A percentile compares a stretch with the other conserved stretches of the same genome.
phyloP scores from a whole-genome alignment of 2,113 vertebrate species.

The Hirundichthys speculiger region DNA sequence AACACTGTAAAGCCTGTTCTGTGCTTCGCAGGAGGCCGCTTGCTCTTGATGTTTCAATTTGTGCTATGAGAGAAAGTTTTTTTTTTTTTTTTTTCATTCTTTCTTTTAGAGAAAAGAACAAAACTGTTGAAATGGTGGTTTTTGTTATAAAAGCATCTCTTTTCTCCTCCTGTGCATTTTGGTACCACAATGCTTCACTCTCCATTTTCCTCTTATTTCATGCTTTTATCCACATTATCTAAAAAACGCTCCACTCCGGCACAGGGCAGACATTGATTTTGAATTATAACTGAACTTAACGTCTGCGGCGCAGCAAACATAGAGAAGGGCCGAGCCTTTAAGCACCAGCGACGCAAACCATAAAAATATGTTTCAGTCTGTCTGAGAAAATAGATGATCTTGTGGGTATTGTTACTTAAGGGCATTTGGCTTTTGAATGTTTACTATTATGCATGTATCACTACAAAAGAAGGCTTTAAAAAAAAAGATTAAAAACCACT shows the following conservation, averaged over 20 bases:
- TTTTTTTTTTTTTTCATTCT: slow-evolving; percentile 25
- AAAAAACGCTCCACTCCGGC: slow-evolving; percentile 5
- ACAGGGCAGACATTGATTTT: slow-evolving; percentile 6
- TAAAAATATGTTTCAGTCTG: neutral
- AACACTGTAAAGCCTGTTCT: slow-evolving; percentile 10
- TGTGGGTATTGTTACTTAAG: slow-evolving; percentile 7
- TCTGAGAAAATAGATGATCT: neutral
- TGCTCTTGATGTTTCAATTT: slow-evolving; percentile 59
- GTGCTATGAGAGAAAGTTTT: slow-evolving; percentile 35
- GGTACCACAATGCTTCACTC: neutral
- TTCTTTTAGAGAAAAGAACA: slow-evolving; percentile 30
- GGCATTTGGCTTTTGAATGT: neutral
- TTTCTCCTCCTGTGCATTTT: slow-evolving; percentile 3
- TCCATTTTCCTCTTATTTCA: neutral
- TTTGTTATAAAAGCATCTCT: slow-evolving; percentile 10
- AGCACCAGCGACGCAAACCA: neutral
- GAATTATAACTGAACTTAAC: slow-evolving; percentile 4
- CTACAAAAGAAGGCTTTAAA: neutral
- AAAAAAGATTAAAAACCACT: no score
- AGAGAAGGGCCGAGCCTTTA: neutral
- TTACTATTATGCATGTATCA: neutral
- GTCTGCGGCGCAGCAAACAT: no score
- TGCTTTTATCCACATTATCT: neutral
- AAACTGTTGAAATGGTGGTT: slow-evolving; percentile 40
- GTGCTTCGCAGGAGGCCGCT: slow-evolving; percentile 25